Conservation (phyloP, 2,888 invertebrate genomes). For the Apeira syringaria region DNA sequence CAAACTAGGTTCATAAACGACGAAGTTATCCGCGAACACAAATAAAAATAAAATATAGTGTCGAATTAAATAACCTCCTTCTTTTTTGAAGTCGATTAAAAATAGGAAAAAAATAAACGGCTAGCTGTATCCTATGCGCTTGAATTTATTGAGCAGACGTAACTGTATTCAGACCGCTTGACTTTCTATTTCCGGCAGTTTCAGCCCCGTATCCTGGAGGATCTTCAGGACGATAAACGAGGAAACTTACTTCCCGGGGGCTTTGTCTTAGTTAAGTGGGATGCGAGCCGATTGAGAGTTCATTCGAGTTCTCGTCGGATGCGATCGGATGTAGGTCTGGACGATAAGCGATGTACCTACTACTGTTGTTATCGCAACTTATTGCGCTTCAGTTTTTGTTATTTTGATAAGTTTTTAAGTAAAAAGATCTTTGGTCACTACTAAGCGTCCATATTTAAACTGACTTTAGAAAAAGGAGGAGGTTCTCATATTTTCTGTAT, state of each 20-base stretch:
- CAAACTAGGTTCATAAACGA: too few species aligned
- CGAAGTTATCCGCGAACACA: too few species aligned
- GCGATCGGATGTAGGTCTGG: constrained; percentile 28
- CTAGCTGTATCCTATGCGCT: constrained; percentile 25
- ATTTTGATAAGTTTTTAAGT: too few species aligned
- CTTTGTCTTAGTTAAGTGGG: constrained; percentile 59
- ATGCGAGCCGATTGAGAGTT: constrained; percentile 44
- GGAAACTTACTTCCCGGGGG: constrained; percentile 57
- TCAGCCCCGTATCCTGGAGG: constrained; percentile 57
- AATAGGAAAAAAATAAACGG: too few species aligned
- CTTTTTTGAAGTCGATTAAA: too few species aligned
- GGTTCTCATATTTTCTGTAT: too few species aligned
- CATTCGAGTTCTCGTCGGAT: constrained; percentile 34
- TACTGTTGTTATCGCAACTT: constrained; percentile 15
- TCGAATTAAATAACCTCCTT: too few species aligned
- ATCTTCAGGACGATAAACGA: constrained; percentile 63
- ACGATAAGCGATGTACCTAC: constrained; percentile 25
- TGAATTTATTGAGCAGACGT: constrained; percentile 49
- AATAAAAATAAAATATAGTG: too few species aligned
- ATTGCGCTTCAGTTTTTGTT: constrained; percentile 23
- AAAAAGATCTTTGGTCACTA: too few species aligned
- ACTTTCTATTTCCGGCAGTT: constrained; percentile 70
- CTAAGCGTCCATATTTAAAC: too few species aligned
- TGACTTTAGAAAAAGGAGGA: too few species aligned
- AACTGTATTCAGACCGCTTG: constrained; percentile 61